A percentile compares a stretch with the other conserved stretches of the same genome.
phyloP scores from a whole-genome alignment of 64 coral and sea anemone species.

The Acropora yongei region DNA sequence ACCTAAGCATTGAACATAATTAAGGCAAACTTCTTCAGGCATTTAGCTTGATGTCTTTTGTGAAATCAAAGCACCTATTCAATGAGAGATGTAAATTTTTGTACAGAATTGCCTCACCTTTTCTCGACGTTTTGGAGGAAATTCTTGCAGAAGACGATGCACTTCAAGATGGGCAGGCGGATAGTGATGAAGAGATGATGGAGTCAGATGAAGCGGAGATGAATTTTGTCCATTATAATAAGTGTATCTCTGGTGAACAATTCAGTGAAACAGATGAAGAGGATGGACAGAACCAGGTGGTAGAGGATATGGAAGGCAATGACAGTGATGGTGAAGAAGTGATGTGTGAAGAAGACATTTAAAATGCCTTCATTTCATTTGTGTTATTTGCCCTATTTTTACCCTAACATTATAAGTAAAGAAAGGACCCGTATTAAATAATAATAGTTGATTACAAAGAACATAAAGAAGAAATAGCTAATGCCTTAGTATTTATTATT shows the following conservation, averaged over 20 bases:
- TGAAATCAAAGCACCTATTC: not conserved
- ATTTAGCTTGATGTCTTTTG: not conserved
- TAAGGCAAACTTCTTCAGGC: not conserved
- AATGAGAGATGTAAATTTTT: not conserved
- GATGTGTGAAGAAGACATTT: not conserved
- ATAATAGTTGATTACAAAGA: too few species aligned
- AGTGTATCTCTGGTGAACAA: not conserved
- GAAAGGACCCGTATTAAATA: too few species aligned
- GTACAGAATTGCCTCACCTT: not conserved
- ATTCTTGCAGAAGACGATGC: not conserved
- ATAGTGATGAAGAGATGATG: slow-evolving; percentile 1
- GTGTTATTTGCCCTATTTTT: too few species aligned
- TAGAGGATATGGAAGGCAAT: not conserved
- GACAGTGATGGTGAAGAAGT: not conserved
- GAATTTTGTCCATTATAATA: too few species aligned
- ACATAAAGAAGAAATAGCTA: too few species aligned
- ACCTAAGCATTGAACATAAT: slow-evolving; percentile 1
- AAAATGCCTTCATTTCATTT: too few species aligned
- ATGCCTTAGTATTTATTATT: too few species aligned
- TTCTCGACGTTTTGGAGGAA: slow-evolving; percentile 11
- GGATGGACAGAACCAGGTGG: not conserved
- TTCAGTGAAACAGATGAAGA: not conserved
- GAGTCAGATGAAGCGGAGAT: not conserved
- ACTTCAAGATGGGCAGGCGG: not conserved
- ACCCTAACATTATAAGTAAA: too few species aligned